Base-by-base conservation (phyloP, 1,140 invertebrate species). In the Stegodyphus dumicola region DNA sequence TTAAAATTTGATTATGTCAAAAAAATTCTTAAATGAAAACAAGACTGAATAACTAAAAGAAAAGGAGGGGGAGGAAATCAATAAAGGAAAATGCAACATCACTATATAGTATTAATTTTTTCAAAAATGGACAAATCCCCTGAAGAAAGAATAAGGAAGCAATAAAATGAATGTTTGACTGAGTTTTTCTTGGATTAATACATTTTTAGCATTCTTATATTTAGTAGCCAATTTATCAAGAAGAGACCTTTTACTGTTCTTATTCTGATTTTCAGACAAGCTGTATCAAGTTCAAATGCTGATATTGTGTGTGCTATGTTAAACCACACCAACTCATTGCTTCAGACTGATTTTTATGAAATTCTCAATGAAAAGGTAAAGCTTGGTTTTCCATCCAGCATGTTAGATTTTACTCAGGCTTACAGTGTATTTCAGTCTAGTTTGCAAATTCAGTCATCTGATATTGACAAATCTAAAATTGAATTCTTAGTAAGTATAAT, bases 241-340 rank as follows among this genome's bases (percentile, higher is more conserved):
- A 60, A 10, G 9, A n/a, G n/a, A n/a, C 5, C 1, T 60, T 5
- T 60, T 60, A 60, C 15, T 2, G 56, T 60, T 60, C 15, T 60
- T 10, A 60, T 15, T 60, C 15, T 60, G 56, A 60, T 60, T 60
- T 15, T 60, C 88, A 95, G 95, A 88, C 94, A 98, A 83, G 94
- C 96, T 17, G 93, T 98, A 75, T 95, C 95, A 7, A 98, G 95
- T 89, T 95, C 95, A 88, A 99, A 95, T 89, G 93, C 99, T 69
- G 98, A 99, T 91, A 98, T 97, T 64, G 94, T 97, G 69, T 99
- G 98, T 92, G 97, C 97, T 53, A 96, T 99, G 88, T 94, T 99
- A 5, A 99, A 99, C 91, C 97, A 98, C 91, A 95, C 95, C 2
- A 95, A 95, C 88, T 93, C 95, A 2, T 93, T 96, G 70, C 91